These are phyloP conservation scores for Chloropsis hardwickii DNA, from an alignment of 2,113 vertebrate species.

Conservation along the genomic window DNA sequence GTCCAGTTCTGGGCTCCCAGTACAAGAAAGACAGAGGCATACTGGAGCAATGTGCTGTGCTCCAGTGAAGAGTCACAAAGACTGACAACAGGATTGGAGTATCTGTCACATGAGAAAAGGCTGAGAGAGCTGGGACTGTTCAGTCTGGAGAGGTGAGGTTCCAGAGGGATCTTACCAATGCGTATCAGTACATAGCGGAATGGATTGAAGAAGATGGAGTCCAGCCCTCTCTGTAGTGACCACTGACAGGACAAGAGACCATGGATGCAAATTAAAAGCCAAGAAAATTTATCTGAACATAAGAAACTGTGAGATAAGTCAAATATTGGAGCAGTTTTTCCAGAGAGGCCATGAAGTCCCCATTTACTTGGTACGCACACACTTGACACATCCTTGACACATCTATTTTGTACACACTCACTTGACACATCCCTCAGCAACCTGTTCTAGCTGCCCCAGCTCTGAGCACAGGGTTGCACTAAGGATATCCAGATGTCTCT, in stretches of 20 bases:
- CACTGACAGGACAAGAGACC: background rate
- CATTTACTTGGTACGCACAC: background rate
- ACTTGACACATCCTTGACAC: background rate
- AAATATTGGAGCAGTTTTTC: background rate
- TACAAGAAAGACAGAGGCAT: background rate
- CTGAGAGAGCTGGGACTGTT: background rate
- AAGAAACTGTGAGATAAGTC: background rate
- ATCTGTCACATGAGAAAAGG: background rate
- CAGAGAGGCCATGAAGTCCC: background rate
- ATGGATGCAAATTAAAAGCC: background rate
- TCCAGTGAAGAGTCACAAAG: background rate
- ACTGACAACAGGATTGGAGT: background rate
- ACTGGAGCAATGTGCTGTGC: background rate
- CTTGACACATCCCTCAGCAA: background rate
- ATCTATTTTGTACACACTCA: background rate
- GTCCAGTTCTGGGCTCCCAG: background rate
- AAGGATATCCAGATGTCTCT: background rate
- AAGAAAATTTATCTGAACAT: background rate
- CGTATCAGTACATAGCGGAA: rapidly evolving
- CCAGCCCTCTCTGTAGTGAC: background rate
- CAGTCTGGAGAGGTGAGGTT: background rate
- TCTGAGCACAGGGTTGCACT: background rate
- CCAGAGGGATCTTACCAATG: background rate
- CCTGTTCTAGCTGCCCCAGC: background rate
- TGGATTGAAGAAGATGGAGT: background rate